A percentile compares a stretch with the other conserved stretches of the same genome.
Evolutionary conservation across 2,113 vertebrate species (phyloP).

Genomic region (Ptyas mucosa): DNA sequence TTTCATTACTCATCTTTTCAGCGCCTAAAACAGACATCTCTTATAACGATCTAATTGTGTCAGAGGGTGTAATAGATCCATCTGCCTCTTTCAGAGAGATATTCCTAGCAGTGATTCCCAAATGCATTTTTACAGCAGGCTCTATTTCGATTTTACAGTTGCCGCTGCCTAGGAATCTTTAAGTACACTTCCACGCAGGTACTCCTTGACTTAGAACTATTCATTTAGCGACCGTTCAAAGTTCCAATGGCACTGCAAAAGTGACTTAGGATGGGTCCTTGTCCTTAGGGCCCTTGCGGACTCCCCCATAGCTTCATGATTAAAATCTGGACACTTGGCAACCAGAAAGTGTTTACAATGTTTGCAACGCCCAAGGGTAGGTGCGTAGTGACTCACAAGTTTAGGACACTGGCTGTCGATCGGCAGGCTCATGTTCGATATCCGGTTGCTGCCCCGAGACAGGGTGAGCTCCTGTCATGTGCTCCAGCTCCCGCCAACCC

Average conservation of each 20-base stretch:
- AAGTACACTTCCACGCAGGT: not conserved
- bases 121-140: not conserved
- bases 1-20: not conserved
- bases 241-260: not conserved
- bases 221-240: not conserved
- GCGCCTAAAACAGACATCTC: not conserved
- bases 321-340: not conserved
- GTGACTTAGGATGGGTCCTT: not conserved
- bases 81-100: not conserved
- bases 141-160: not conserved
- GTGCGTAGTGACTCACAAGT: not conserved
- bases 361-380: not conserved
- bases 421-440: not conserved
- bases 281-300: not conserved
- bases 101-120: not conserved
- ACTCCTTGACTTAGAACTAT: not conserved
- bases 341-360: not conserved
- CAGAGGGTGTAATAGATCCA: not conserved
- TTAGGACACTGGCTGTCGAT: not conserved
- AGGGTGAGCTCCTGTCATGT: not conserved
- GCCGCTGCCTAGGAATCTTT: not conserved
- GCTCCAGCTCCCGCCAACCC: not conserved
- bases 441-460: not conserved
- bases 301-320: not conserved
- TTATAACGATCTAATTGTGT: not conserved